Percentiles rank a stretch among this genome's conserved stretches.
These are phyloP conservation scores for Mus spicilegus DNA, from an alignment of 2,113 vertebrate genomes.

Conservation along the genomic window DNA sequence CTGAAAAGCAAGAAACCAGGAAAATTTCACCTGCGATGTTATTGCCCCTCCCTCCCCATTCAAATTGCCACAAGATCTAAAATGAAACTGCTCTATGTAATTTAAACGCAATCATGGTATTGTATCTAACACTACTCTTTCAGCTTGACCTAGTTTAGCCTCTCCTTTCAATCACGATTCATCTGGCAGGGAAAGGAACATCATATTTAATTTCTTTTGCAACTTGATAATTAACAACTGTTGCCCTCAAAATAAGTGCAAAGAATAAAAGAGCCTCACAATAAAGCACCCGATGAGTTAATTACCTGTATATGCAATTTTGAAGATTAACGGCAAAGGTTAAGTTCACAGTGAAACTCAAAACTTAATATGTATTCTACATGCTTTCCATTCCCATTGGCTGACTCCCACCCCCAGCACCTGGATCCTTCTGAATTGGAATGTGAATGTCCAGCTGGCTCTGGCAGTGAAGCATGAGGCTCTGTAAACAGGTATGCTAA, in stretches of 20 bases:
- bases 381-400: slow-evolving; percentile 10
- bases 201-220: slow-evolving; percentile 60
- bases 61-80: not conserved
- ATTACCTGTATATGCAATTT: slow-evolving; percentile 68
- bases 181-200: slow-evolving; percentile 62
- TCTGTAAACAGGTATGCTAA: not conserved
- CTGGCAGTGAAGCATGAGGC: no score
- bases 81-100: not conserved
- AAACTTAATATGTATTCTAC: not conserved
- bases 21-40: not conserved
- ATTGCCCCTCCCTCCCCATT: not conserved
- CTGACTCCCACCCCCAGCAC: not conserved
- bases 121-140: not conserved
- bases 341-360: slow-evolving; percentile 51
- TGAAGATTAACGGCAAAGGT: slow-evolving; percentile 52
- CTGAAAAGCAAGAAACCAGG: not conserved
- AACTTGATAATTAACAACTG: slow-evolving; percentile 67
- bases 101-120: not conserved
- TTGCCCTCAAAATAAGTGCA: slow-evolving; percentile 62
- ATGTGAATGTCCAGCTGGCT: not conserved
- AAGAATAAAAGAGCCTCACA: slow-evolving; percentile 54
- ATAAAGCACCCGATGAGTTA: slow-evolving; percentile 60
- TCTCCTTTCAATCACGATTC: slow-evolving; percentile 58
- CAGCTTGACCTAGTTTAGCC: slow-evolving; percentile 17
- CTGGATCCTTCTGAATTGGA: not conserved